Conservation (phyloP, 2,888 invertebrate species). For the Auanema sp. region DNA sequence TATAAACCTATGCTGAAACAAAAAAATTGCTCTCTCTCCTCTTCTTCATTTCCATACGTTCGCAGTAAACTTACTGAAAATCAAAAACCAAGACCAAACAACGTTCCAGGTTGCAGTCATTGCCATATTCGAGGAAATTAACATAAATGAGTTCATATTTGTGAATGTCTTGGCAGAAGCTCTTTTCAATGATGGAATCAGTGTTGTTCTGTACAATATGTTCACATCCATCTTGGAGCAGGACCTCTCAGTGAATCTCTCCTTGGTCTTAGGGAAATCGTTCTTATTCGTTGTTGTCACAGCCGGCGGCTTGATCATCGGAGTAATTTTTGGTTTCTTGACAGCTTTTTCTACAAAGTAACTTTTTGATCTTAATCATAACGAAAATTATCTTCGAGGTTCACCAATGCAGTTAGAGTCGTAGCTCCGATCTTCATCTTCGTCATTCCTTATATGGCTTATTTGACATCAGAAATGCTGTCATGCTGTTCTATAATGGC, state of each 20-base stretch:
- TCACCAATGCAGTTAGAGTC: constrained; percentile 90
- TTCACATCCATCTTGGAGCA: constrained; percentile 40
- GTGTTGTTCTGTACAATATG: constrained; percentile 73
- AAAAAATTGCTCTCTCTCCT: background rate
- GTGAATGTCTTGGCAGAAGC: constrained; percentile 98
- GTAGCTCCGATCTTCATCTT: constrained; percentile 97
- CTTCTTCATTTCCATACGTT: background rate
- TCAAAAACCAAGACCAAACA: background rate
- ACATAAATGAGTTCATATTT: constrained; percentile 94
- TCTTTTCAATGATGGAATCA: constrained; percentile 93
- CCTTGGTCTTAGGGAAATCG: constrained; percentile 12
- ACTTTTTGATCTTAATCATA: too few relatives aligned
- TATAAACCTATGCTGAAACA: too few relatives aligned
- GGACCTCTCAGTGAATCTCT: constrained; percentile 37
- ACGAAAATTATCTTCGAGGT: constrained; percentile 68
- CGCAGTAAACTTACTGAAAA: too few relatives aligned
- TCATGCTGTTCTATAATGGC: constrained; percentile 96
- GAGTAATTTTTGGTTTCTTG: constrained; percentile 3
- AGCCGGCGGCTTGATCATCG: background rate
- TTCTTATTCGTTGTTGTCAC: background rate
- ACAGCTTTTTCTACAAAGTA: background rate
- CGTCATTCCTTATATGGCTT: constrained; percentile 93
- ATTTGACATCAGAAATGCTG: constrained; percentile 94
- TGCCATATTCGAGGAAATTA: constrained; percentile 65
- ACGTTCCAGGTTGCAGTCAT: constrained; percentile 30